Conservation (phyloP, 1,140 invertebrate genomes). For the Polyergus mexicanus region DNA sequence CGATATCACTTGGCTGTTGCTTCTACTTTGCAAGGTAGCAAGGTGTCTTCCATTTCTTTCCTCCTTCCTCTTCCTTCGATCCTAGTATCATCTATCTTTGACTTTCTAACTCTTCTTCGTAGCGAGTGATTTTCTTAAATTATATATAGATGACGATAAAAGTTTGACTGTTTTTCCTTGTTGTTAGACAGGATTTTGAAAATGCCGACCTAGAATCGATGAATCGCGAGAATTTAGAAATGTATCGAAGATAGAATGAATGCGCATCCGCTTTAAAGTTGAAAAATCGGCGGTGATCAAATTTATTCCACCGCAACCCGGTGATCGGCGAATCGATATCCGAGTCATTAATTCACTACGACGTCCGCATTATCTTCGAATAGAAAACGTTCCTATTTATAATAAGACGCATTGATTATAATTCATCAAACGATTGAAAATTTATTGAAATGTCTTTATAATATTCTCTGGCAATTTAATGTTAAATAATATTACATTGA, state of each 20-base stretch:
- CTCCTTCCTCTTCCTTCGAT: background rate
- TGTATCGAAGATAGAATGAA: conserved; percentile 20
- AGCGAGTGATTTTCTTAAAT: conserved; percentile 52
- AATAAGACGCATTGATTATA: background rate
- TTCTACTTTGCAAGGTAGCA: conserved; percentile 34
- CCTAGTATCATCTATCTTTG: background rate
- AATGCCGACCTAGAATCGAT: background rate
- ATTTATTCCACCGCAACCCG: conserved; percentile 23
- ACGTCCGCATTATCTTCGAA: background rate
- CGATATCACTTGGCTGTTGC: conserved; percentile 56
- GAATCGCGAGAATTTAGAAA: background rate
- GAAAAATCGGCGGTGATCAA: conserved; percentile 34
- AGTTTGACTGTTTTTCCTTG: conserved; percentile 56
- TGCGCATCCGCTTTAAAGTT: conserved; percentile 23
- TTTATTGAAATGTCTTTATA: background rate
- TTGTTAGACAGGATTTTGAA: conserved; percentile 54
- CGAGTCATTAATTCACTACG: conserved; percentile 29
- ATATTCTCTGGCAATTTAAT: background rate
- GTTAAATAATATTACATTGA: background rate
- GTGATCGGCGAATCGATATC: background rate
- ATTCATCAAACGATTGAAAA: background rate
- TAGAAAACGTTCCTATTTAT: background rate
- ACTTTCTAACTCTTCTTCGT: conserved; percentile 37
- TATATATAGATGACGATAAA: conserved; percentile 66
- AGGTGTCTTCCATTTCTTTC: conserved; percentile 23